Base-by-base conservation (phyloP, 2,888 invertebrate genomes). In the Gnatocerus cornutus region DNA sequence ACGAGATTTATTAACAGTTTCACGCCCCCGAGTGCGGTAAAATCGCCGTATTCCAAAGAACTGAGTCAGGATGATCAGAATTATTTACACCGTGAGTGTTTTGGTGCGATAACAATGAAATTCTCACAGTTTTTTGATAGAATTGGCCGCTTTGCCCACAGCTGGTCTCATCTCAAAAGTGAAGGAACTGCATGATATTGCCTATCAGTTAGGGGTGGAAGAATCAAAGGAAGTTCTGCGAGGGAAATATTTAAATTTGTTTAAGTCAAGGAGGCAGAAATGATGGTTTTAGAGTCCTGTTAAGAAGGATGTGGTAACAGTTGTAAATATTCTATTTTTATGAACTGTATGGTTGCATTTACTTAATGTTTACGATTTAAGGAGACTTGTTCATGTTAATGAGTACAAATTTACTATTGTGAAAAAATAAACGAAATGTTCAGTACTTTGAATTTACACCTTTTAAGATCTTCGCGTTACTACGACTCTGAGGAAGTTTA, bases 191-290 rank as follows among this genome's bases (percentile, higher is more conserved):
- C 97, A 98, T 82, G 97, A 98, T 81, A 88, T 94, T 69, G 97
- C 98, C 0, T 99, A 98, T 84, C 95, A 96, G 80, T 87, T 99
- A 29, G 98, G 98, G 1, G 87, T 96, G 10, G 97, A 97, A 82
- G 98, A 99, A 86, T 93, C 97, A 0, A 95, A 96, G 83, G 98
- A 98, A 87, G 96, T 98, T 93, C 97, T 97, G 0, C 87, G 98
- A 77, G 98, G 97, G 41, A 97, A 97, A 86, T 95, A 97, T 85
- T 88, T 98, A 73, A 95, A 97, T 82, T 94, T 98, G 81, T 94
- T 93, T 79, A 87, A 79, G 27, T 43, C 62, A 8, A 62, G 53
- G 46, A 62, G 53, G 16, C 71, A 65, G 8, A 69, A 66, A 62
- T 63, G 46, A 68, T 37, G 7, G 33, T 7, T 6, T 33, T 9